A percentile compares a stretch with the other conserved stretches of the same genome.
Evolutionary conservation across 2,888 invertebrate genomes (phyloP).

Genomic region (Diarsia brunnea): DNA sequence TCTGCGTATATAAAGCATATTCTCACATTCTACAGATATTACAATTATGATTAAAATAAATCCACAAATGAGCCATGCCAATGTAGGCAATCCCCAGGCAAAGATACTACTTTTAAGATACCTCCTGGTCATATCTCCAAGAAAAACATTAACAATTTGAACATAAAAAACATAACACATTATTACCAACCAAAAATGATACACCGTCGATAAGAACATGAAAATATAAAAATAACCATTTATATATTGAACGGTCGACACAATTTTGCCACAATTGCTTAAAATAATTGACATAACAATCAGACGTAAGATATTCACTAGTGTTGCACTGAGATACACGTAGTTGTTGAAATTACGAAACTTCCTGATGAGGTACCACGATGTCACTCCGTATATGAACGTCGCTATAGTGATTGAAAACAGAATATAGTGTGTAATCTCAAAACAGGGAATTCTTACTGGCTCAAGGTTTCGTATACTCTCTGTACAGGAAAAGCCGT

Average conservation of each 20-base stretch:
- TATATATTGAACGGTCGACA: not conserved
- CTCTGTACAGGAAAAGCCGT: no score
- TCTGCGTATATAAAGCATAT: not conserved
- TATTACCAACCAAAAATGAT: constrained; percentile 30
- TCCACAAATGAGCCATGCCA: not conserved
- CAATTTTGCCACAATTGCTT: not conserved
- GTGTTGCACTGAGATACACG: constrained; percentile 29
- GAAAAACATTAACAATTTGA: constrained; percentile 32
- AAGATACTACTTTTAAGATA: constrained; percentile 30
- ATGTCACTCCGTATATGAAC: constrained; percentile 39
- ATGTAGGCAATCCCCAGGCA: constrained; percentile 37
- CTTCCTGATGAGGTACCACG: constrained; percentile 32
- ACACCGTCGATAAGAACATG: constrained; percentile 19
- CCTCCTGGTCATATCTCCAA: not conserved
- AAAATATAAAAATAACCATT: constrained; percentile 2
- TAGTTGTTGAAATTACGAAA: constrained; percentile 49
- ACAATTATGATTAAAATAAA: not conserved
- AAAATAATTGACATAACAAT: not conserved
- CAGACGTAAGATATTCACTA: constrained; percentile 30
- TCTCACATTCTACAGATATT: not conserved
- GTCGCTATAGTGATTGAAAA: not conserved
- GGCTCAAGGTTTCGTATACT: not conserved
- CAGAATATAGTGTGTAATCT: not conserved
- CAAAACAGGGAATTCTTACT: not conserved
- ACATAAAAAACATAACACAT: constrained; percentile 31